Evolutionary conservation across 2,888 invertebrate species (phyloP), one percentile per base, ranked within the genome.

Genomic region (Clepsis dumicolana): DNA sequence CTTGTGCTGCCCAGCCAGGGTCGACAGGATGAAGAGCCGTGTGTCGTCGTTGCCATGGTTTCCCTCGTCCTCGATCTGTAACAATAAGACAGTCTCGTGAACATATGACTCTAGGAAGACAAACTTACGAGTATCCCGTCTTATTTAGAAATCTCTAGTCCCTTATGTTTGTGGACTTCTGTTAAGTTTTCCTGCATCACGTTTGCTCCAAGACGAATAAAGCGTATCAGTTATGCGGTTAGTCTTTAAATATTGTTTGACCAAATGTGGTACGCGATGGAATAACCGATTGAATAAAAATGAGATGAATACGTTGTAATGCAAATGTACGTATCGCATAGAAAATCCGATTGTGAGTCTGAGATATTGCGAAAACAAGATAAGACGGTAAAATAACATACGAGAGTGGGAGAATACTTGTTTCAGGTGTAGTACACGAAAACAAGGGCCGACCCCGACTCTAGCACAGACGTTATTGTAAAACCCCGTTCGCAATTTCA

Each of bases 41-140:
- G 98, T 99, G 87, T 99, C 99, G 87, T 99, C 99, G 91, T 99
- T 99, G 80, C 99, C 99, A 88, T 98, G 98, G 91, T 98, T 98
- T 73, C 98, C 98, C 87, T 99, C 99, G 86, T 99, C 99, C 93
- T 99, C 99, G 95, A 99, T 98, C 97, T 98, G 95, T 59, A 95
- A 94, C 95, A 91, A 89, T 60, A 71, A 75, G 72, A 60, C 29
- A 32, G 41, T 0, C 41, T 62, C 18, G 48, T 62, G 0, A 48
- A 62, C 25, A 14, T 12, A 14, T 3, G 0, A 3, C 4, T 5
- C 7, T n/a, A 12, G 21, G 48, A 50, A 52, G 52, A 41, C n/a
- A n/a, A n/a, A n/a, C n/a, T n/a, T n/a, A n/a, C n/a, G n/a, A n/a
- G n/a, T n/a, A n/a, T n/a, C n/a, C n/a, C n/a, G n/a, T n/a, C n/a